A percentile compares a stretch with the other conserved stretches of the same genome.
phyloP scores from a whole-genome alignment of 2,113 vertebrate species.

The Heteronetta atricapilla region DNA sequence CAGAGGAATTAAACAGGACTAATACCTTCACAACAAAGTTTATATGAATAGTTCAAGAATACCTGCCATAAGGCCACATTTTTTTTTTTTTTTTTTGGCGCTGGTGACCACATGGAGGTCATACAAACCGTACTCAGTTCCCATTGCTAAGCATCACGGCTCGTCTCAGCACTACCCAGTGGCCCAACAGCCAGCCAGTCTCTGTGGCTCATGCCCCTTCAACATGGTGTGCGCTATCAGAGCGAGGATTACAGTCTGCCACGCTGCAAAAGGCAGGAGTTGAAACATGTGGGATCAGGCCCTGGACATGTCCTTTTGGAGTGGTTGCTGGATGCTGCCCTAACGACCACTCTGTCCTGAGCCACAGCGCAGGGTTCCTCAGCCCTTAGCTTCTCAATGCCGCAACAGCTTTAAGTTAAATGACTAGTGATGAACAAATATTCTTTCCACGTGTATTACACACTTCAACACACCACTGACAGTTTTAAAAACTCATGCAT shows the following conservation, averaged over 20 bases:
- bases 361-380: background rate
- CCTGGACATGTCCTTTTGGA: background rate
- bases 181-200: background rate
- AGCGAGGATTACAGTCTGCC: background rate
- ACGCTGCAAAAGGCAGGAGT: background rate
- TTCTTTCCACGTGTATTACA: background rate
- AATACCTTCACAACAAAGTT: background rate
- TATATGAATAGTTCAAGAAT: background rate
- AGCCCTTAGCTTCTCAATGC: background rate
- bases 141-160: background rate
- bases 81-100: background rate
- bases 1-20: background rate
- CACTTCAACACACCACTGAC: background rate
- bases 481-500: conserved; percentile 35
- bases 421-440: conserved; percentile 33
- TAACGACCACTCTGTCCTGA: background rate
- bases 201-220: background rate
- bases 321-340: background rate
- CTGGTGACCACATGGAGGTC: background rate
- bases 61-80: background rate
- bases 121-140: background rate
- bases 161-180: background rate
- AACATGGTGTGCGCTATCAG: background rate
- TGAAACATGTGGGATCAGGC: background rate
- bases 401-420: background rate